Conservation (phyloP, 35 echinoderm and acorn worm genomes). For the Lytechinus variegatus region DNA sequence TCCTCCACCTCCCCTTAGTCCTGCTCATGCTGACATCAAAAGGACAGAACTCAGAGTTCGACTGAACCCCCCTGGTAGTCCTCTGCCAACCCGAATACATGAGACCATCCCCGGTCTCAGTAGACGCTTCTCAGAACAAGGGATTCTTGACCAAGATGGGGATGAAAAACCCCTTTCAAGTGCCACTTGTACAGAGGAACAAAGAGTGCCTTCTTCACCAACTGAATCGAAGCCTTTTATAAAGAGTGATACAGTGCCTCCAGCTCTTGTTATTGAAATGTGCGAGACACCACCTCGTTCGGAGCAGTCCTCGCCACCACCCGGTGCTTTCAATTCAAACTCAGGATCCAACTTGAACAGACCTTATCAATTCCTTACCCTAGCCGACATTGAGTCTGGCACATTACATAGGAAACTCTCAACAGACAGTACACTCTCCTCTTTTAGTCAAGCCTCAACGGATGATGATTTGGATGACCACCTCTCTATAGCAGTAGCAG, state of each 20-base stretch:
- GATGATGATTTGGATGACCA: constrained; percentile 53
- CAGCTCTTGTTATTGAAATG: constrained; percentile 45
- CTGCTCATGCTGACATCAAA: constrained; percentile 57
- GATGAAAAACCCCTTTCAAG: constrained; percentile 40
- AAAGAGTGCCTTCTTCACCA: constrained; percentile 45
- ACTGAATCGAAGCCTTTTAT: constrained; percentile 25
- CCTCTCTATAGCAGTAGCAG: neutral
- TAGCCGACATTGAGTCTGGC: constrained; percentile 47
- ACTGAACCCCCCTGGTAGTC: constrained; percentile 63
- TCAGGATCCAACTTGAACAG: constrained; percentile 24
- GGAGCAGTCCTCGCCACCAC: constrained; percentile 30
- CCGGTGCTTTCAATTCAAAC: constrained; percentile 46
- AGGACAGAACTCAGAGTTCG: constrained; percentile 73
- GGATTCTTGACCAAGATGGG: neutral
- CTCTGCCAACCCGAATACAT: constrained; percentile 2
- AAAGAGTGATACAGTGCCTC: neutral
- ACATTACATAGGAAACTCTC: constrained; percentile 46
- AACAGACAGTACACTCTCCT: constrained; percentile 49
- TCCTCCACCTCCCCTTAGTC: constrained; percentile 3
- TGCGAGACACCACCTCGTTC: neutral
- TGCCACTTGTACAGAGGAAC: constrained; percentile 27
- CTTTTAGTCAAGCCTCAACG: constrained; percentile 49
- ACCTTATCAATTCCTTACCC: constrained; percentile 43
- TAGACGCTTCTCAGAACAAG: constrained; percentile 27
- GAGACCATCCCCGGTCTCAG: constrained; percentile 24